Conservation (phyloP, 2,888 invertebrate genomes). For the Meliscaeva auricollis region DNA sequence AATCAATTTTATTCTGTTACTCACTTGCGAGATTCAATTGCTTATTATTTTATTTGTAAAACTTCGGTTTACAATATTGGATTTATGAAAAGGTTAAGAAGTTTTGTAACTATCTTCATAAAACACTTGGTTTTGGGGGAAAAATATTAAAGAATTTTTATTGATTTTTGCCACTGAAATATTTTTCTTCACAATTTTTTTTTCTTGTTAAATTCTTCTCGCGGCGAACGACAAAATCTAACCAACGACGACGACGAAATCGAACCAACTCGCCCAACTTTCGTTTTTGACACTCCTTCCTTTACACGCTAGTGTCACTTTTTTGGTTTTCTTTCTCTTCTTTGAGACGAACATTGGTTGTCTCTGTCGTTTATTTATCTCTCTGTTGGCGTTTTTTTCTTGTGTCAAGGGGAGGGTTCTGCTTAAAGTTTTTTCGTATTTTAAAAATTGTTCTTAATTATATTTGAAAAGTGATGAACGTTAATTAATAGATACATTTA, state of each 20-base stretch:
- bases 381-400: not conserved
- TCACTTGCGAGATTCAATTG: constrained; percentile 69
- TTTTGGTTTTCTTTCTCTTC: not conserved
- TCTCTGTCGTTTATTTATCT: constrained; percentile 40
- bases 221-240: constrained; percentile 69
- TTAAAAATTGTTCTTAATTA: too few relatives aligned
- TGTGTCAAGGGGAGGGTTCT: too few relatives aligned
- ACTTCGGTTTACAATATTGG: constrained; percentile 20
- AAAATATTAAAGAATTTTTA: constrained; percentile 64
- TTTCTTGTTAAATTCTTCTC: constrained; percentile 63
- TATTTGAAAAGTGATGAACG: too few relatives aligned
- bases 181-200: constrained; percentile 51
- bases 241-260: constrained; percentile 66
- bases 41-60: constrained; percentile 27
- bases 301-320: constrained; percentile 50
- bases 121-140: constrained; percentile 33
- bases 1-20: constrained; percentile 57
- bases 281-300: constrained; percentile 70
- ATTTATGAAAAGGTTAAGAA: not conserved
- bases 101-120: constrained; percentile 27
- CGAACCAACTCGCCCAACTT: constrained; percentile 72
- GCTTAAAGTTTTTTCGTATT: not conserved
- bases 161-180: constrained; percentile 72
- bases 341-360: not conserved
- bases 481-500: too few relatives aligned